Conservation (phyloP, 2,888 invertebrate genomes). For the Thereva unica region DNA sequence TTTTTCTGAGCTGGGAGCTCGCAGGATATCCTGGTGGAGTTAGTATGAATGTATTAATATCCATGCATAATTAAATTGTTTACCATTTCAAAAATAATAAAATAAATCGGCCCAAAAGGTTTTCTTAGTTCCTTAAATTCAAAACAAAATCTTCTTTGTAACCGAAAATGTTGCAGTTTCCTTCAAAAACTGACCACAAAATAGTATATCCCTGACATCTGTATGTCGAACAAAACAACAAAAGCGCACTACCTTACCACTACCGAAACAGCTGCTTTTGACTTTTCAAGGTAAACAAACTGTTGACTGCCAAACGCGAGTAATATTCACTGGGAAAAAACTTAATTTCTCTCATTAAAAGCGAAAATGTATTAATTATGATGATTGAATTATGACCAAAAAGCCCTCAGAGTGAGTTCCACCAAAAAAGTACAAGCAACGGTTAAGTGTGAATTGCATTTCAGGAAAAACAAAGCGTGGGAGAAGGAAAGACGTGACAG, state of each 20-base stretch:
- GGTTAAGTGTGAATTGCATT: background rate
- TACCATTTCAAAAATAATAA: no score
- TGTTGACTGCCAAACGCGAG: background rate
- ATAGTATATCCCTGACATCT: background rate
- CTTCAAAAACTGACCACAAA: no score
- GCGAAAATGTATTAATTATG: conserved; percentile 1
- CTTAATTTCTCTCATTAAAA: background rate
- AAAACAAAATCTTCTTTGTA: no score
- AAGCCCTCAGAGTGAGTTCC: conserved; percentile 44
- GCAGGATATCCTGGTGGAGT: no score
- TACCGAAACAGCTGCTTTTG: conserved; percentile 8
- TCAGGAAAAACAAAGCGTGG: conserved; percentile 60
- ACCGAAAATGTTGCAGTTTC: no score
- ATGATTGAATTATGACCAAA: conserved; percentile 43
- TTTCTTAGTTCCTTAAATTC: no score
- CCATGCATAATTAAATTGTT: no score
- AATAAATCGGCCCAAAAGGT: no score
- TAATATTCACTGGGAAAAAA: background rate
- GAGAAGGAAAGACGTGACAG: conserved; percentile 65
- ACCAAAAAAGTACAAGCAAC: background rate
- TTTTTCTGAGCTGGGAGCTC: no score
- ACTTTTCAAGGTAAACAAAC: conserved; percentile 23
- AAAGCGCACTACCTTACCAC: background rate
- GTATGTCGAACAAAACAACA: background rate
- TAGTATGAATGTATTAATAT: no score